These are phyloP conservation scores for Hylaeus anthracinus DNA, from an alignment of 1,140 invertebrate genomes.

Conservation along the genomic window DNA sequence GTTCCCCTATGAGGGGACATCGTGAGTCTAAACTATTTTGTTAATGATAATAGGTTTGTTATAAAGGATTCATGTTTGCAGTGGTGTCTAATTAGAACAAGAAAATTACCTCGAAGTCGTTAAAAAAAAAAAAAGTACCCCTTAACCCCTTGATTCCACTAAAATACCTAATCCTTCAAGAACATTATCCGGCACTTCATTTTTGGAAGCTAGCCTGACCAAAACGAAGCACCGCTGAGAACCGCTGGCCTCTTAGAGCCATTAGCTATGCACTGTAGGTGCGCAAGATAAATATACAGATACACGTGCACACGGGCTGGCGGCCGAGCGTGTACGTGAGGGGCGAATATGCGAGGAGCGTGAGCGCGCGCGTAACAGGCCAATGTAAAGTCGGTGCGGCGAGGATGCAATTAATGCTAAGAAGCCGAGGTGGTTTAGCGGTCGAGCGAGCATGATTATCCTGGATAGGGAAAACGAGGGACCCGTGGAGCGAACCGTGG, in stretches of 20 bases:
- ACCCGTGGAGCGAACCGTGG: conserved; percentile 4
- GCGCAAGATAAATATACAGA: conserved; percentile 40
- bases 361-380: conserved; percentile 52
- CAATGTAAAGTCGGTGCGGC: conserved; percentile 69
- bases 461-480: conserved; percentile 59
- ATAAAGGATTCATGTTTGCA: no score
- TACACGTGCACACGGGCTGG: background rate
- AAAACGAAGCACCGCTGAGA: conserved; percentile 42
- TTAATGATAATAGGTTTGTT: no score
- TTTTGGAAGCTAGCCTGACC: no score
- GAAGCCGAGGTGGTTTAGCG: conserved; percentile 76
- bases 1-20: no score
- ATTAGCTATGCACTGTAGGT: conserved; percentile 61
- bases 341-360: conserved; percentile 18
- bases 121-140: no score
- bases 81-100: no score
- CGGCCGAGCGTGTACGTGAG: background rate
- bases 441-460: conserved; percentile 74
- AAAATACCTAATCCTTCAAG: no score
- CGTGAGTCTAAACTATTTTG: no score
- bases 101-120: no score
- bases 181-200: no score
- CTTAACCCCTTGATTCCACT: no score
- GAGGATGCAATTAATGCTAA: conserved; percentile 79
- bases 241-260: conserved; percentile 60